Evolutionary conservation across 1,140 invertebrate genomes (phyloP), one percentile per base, ranked within the genome.

Genomic region (Archegozetes longisetosus): DNA sequence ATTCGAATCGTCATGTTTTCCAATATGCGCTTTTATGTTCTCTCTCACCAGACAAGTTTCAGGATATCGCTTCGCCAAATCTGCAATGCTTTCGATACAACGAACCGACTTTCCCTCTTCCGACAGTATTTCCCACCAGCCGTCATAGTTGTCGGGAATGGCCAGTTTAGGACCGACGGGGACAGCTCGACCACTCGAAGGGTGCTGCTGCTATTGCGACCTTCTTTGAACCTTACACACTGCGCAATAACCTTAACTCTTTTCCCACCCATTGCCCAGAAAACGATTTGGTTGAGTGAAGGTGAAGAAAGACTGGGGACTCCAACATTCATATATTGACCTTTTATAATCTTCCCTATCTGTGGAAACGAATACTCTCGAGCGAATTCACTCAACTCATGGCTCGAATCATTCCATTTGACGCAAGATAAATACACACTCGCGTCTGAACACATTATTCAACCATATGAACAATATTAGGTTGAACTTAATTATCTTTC

Each of bases 81-180:
- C 87, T 40, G 78, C 75, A 1, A 94, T 88, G 61, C 82, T 86
- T 69, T 90, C 87, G 65, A 94, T 88, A 64, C 88, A 88, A 53
- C 86, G 77, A 1, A 89, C 86, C 17, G 87, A 84, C 64, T 85
- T 77, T 0, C 89, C 90, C 69, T 94, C 89, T 73, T 95, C 89
- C 69, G 87, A 92, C 25, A 94, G 74, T 29, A 94, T 79, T 74
- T 95, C 91, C 71, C 94, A 94, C 74, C 87, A 94, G 4, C 91
- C 91, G 62, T 83, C 78, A 71, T 90, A 95, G 6, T 83, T 81
- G 60, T 92, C 83, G 0, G 91, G 91, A 54, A 95, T 92, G 50
- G 87, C 82, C 47, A 94, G 75, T 66, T 85, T 79, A 0, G 86
- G 84, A 12, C 88, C 85, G 0, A 86, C 79, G 60, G 80, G 84